Evolutionary conservation across 2,113 vertebrate species (phyloP).

Genomic region (Tychaedon coryphoeus): DNA sequence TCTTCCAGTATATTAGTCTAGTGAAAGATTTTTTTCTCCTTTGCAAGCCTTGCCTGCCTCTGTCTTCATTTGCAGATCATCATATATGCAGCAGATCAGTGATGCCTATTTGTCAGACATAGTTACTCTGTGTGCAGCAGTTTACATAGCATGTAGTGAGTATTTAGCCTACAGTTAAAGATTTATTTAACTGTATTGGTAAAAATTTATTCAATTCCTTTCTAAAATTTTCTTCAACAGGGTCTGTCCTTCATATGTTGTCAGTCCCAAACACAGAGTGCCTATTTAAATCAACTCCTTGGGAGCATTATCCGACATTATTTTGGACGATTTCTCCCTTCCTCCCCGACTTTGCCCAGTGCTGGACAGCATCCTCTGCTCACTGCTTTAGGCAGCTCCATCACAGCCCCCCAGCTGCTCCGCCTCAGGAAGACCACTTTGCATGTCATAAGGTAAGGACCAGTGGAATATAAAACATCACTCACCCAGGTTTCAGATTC

Average conservation of each 20-base stretch:
- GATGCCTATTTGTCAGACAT: background rate
- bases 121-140: background rate
- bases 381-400: slow-evolving; percentile 76
- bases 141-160: background rate
- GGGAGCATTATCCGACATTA: slow-evolving; percentile 83
- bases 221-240: slow-evolving; percentile 59
- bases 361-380: slow-evolving; percentile 87
- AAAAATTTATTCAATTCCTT: background rate
- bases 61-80: background rate
- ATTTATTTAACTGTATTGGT: background rate
- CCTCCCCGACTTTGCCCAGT: slow-evolving; percentile 62
- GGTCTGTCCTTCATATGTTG: slow-evolving; percentile 85
- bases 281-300: slow-evolving; percentile 88
- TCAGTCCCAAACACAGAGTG: slow-evolving; percentile 82
- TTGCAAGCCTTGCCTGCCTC: background rate
- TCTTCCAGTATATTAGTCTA: background rate
- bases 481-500: background rate
- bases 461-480: background rate
- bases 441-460: slow-evolving; percentile 70
- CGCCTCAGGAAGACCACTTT: slow-evolving; percentile 64
- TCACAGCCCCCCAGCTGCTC: slow-evolving; percentile 50
- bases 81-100: background rate
- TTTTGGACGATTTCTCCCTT: slow-evolving; percentile 89
- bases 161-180: background rate
- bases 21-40: background rate